Conservation (phyloP, 30 jellyfish, hydroid and myxozoan genomes). For the Aurelia aurita region DNA sequence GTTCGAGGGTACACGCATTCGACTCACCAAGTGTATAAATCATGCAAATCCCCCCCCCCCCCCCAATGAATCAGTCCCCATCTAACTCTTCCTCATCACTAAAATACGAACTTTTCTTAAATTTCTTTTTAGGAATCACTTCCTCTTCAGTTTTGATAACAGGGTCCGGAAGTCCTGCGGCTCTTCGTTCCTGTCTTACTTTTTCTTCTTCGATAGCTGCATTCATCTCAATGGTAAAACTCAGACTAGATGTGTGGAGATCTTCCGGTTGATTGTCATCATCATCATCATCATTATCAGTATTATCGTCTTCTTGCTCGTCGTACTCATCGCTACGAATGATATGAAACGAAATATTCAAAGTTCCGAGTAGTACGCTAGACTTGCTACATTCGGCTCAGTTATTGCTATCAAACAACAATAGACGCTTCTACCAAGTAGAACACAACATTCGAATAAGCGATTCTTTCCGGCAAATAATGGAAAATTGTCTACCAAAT, state of each 20-base stretch:
- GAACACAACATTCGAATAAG: too few relatives aligned
- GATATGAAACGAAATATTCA: too few relatives aligned
- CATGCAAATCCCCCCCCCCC: too few relatives aligned
- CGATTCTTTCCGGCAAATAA: too few relatives aligned
- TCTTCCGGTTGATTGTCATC: slow-evolving; percentile 90
- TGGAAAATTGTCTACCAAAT: too few relatives aligned
- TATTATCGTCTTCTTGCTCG: slow-evolving; percentile 42
- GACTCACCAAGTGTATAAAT: too few relatives aligned
- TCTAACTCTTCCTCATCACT: slow-evolving; percentile 98
- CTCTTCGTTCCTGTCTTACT: slow-evolving; percentile 58
- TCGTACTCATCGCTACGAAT: slow-evolving; percentile 7
- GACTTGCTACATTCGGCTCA: not conserved
- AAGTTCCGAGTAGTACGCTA: not conserved
- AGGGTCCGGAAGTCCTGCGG: slow-evolving; percentile 63
- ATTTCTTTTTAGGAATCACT: slow-evolving; percentile 49
- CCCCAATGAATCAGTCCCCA: slow-evolving; percentile 42
- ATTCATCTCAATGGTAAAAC: slow-evolving; percentile 86
- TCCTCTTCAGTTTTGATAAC: slow-evolving; percentile 28
- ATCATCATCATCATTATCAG: slow-evolving; percentile 46
- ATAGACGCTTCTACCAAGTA: too few relatives aligned
- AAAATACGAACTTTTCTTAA: slow-evolving; percentile 87
- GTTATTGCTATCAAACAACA: too few relatives aligned
- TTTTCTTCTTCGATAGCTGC: slow-evolving; percentile 78
- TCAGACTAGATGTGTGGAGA: slow-evolving; percentile 83
- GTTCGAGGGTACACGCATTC: too few relatives aligned